Evolutionary conservation across 2,888 invertebrate genomes (phyloP).

Genomic region (Aplocera efformata): DNA sequence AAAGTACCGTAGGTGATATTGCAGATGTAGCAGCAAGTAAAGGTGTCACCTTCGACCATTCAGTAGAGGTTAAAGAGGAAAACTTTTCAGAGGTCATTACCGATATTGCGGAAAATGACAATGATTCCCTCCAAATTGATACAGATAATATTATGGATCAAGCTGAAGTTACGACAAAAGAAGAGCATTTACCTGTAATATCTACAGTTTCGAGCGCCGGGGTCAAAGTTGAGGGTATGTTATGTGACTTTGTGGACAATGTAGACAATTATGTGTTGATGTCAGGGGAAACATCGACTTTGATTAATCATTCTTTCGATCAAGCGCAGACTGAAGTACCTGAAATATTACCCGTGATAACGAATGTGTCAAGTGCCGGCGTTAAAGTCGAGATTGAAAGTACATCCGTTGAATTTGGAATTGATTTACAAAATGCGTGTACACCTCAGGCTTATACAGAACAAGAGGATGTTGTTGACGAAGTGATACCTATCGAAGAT

Average conservation of each 20-base stretch:
- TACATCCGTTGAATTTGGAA: background rate
- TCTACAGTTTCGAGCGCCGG: constrained; percentile 11
- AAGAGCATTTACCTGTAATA: constrained; percentile 11
- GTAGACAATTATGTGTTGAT: background rate
- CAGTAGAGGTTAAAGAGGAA: no score
- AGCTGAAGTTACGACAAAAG: background rate
- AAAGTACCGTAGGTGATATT: no score
- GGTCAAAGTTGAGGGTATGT: constrained; percentile 8
- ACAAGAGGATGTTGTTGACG: background rate
- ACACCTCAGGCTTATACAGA: background rate
- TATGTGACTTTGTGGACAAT: background rate
- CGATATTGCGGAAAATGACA: background rate
- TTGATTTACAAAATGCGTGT: background rate
- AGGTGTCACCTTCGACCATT: no score
- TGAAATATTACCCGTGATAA: constrained; percentile 9
- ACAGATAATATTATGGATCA: background rate
- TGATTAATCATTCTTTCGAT: no score
- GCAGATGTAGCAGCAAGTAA: no score
- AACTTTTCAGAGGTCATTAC: no score
- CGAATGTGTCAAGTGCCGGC: constrained; percentile 10
- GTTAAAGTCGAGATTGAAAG: constrained; percentile 11
- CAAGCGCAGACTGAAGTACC: background rate
- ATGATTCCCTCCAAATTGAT: constrained; percentile 1
- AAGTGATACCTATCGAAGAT: background rate
- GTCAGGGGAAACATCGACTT: no score